Evolutionary conservation across 2,797 vertebrate genomes (phyloP), one percentile per base, ranked within the genome.

Genomic region (Onychomys arenicola): DNA sequence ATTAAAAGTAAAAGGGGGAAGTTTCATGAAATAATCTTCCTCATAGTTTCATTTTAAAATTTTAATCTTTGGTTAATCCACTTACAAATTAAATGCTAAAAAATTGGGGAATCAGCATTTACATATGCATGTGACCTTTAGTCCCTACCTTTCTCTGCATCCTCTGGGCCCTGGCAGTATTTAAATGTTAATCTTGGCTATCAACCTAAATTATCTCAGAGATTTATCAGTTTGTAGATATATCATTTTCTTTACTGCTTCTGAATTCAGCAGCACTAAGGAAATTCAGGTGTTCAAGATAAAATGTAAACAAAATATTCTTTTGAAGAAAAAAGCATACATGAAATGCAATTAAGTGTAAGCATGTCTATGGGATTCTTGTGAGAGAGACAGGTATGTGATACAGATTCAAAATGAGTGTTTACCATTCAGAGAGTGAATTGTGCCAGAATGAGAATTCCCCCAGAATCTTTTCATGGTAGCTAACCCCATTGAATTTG

Each of bases 11-110:
- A 52, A 93, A 67, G 27, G 23, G 78, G 29, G 2, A 86, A 76
- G 93, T 93, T 86, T 94, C 43, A 76, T 85, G n/a, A 85, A 83
- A 89, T 13, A 25, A 8, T n/a, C 6, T 69, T 96, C 14, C 10
- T 75, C 43, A 78, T n/a, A 37, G 69, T 69, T 89, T 71, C 89
- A 86, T 46, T 61, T 57, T 17, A 14, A 65, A 75, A 21, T 57
- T 1, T 80, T 88, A 73, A n/a, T 86, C 29, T 91, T 94, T 23
- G 80, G 3, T 77, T 77, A 46, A 87, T 71, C 3, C 0, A 59
- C 2, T 76, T 80, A 81, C 7, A 97, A 95, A 69, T 25, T 46
- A 91, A n/a, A 25, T 43, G 77, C 2, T 65, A 59, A 76, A 34
- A 89, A 86, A 63, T 63, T 52, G 25, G 2, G 10, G 2, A 84